phyloP scores from a whole-genome alignment of 1,140 invertebrate genomes.

The Rhyzopertha dominica region DNA sequence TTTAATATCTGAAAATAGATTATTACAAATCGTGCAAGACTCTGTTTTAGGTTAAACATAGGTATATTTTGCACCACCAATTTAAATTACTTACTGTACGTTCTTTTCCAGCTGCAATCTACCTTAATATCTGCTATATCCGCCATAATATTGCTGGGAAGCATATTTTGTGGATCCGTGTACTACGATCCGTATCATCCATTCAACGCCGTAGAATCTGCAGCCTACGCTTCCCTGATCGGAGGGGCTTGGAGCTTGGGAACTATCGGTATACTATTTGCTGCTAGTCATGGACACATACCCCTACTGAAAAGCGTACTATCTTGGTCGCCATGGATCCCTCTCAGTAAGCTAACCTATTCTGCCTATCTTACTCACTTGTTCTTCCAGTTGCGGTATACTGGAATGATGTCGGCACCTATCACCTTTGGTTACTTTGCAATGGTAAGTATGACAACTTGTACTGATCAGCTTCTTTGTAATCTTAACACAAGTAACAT shows the following conservation, averaged over 20 bases:
- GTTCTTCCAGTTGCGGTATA: slow-evolving; percentile 42
- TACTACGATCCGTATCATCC: slow-evolving; percentile 40
- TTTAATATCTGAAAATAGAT: no score
- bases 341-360: slow-evolving; percentile 63
- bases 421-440: slow-evolving; percentile 33
- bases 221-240: slow-evolving; percentile 52
- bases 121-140: no score
- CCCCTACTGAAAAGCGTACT: slow-evolving; percentile 15
- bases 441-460: slow-evolving; percentile 34
- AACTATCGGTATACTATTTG: slow-evolving; percentile 48
- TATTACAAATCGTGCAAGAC: no score
- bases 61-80: no score
- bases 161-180: slow-evolving; percentile 38
- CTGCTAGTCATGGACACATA: slow-evolving; percentile 22
- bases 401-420: slow-evolving; percentile 43
- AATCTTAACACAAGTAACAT: no score
- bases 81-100: no score
- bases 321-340: slow-evolving; percentile 56
- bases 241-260: slow-evolving; percentile 50
- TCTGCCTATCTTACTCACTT: slow-evolving; percentile 59
- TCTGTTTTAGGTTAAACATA: no score
- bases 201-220: slow-evolving; percentile 44
- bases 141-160: no score
- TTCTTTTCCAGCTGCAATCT: no score
- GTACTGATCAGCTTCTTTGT: no score